Evolutionary conservation across 2,797 vertebrate genomes (phyloP), one percentile per base, ranked within the genome.

Genomic region (Columba guinea): DNA sequence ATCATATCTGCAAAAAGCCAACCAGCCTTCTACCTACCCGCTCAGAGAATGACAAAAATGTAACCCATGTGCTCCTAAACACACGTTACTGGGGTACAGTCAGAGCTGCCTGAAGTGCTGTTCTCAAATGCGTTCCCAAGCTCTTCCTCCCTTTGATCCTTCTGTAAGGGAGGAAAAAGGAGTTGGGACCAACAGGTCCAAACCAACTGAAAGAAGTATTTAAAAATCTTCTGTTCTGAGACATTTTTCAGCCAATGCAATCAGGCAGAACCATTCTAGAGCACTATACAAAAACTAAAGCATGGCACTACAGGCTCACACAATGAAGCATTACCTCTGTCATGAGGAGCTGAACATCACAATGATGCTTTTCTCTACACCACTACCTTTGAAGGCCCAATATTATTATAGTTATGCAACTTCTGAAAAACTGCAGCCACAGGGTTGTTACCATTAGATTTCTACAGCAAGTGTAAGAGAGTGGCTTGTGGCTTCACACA

Each of bases 21-120:
- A 92, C 4, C 58, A 39, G 32, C 60, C 76, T 96, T 82, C 85
- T 92, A 90, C 17, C n/a, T 70, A 85, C 55, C 90, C 94, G 67
- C 89, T 96, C 85, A 95, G 92, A 95, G n/a, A 86, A 89, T 34
- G 88, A 87, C 24, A 88, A 87, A 89, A 96, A 96, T 37, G 49
- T 81, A 78, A 95, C 13, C 32, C 1, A 4, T 2, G 10, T 60
- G 28, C 10, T 62, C 17, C 30, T 30, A 44, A 51, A 39, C 34
- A 35, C 7, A 56, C 8, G 30, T 17, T 52, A 68, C 2, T 48
- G 24, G 4, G 14, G 21, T n/a, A 26, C 23, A 39, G 15, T 16
- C 46, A 55, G 39, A 83, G 68, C 37, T 77, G 20, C 26, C 23
- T 44, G 9, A 68, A 63, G 7, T 4, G 34, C 41, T 76, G 13